Percentiles rank a stretch among this genome's conserved stretches.
phyloP scores from a whole-genome alignment of 2,888 invertebrate species.

The Brassicogethes aeneus region DNA sequence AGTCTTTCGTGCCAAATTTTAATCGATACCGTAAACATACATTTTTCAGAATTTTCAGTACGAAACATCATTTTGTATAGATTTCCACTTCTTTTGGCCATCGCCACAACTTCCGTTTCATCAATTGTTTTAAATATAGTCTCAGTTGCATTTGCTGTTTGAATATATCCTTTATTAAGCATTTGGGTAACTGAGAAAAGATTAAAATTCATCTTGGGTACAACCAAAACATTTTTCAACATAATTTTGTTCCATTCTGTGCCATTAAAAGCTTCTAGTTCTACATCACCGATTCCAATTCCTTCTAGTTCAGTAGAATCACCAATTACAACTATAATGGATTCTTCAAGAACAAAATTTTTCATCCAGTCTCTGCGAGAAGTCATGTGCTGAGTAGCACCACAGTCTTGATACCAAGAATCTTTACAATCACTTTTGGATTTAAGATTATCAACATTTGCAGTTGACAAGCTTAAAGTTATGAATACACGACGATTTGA shows the following conservation, averaged over 20 bases:
- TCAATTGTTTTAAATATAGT: neutral
- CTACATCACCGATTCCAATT: neutral
- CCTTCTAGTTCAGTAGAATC: neutral
- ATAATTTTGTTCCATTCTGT: neutral
- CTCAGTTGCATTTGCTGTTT: constrained; percentile 1
- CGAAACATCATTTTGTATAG: constrained; percentile 10
- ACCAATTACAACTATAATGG: constrained; percentile 1
- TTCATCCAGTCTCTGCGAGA: neutral
- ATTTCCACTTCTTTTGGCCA: constrained; percentile 12
- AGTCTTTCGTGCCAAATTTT: neutral
- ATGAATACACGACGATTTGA: neutral
- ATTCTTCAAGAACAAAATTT: neutral
- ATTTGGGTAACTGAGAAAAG: constrained; percentile 2
- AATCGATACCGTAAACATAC: neutral
- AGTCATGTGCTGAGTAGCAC: constrained; percentile 2
- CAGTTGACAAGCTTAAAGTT: neutral
- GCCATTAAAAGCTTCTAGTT: neutral
- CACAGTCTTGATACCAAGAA: neutral
- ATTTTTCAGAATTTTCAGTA: no score
- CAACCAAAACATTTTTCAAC: constrained; percentile 2
- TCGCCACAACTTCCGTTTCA: constrained; percentile 10
- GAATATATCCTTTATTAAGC: constrained; percentile 2
- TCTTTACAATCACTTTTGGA: neutral
- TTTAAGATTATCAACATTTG: no score
- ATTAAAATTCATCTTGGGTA: constrained; percentile 1